Evolutionary conservation across 2,888 invertebrate genomes (phyloP), one percentile per base, ranked within the genome.

Genomic region (Pycnomerus fuliginosus): DNA sequence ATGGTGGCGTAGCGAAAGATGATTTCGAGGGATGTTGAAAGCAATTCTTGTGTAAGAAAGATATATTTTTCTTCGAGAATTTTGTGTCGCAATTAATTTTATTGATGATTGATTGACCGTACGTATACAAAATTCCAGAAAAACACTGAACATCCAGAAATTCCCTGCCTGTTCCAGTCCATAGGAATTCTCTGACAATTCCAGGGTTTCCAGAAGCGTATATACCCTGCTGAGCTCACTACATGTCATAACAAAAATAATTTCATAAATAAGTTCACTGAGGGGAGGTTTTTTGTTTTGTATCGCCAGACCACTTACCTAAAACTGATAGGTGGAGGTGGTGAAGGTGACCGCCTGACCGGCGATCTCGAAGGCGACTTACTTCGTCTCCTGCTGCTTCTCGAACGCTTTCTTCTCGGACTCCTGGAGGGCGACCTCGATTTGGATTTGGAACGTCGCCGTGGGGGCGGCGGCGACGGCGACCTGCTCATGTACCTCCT

Each of bases 401-500:
- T 67, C 59, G 66, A 50, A 16, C 34, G 43, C 62, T 70, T 59
- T 71, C 76, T 65, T 71, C 64, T 56, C 5, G 68, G 68, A 47
- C 68, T 68, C 37, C 74, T 72, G 48, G 75, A 80, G 69, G 62
- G 54, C 65, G 71, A 72, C 49, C 69, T 64, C 3, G 74, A 74
- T 48, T 74, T 73, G 12, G 83, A 76, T 45, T 76, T 74, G 30
- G 35, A 55, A 8, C 54, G 46, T 16, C 54, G 50, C 5, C 49
- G 29, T 5, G 56, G 53, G 1, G 66, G 52, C 4, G 61, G 59
- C 7, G 72, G 72, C 17, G 71, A 64, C 1, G 75, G 79, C 2
- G 80, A 78, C 61, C 76, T 76, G 56, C 80, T 84, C 75, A 83
- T 80, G 67, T 90, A 91, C 67, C 87, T 78, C 65, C 89, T 79